Base-by-base conservation (phyloP, 2,797 vertebrate species). In the Poeciliopsis infans region DNA sequence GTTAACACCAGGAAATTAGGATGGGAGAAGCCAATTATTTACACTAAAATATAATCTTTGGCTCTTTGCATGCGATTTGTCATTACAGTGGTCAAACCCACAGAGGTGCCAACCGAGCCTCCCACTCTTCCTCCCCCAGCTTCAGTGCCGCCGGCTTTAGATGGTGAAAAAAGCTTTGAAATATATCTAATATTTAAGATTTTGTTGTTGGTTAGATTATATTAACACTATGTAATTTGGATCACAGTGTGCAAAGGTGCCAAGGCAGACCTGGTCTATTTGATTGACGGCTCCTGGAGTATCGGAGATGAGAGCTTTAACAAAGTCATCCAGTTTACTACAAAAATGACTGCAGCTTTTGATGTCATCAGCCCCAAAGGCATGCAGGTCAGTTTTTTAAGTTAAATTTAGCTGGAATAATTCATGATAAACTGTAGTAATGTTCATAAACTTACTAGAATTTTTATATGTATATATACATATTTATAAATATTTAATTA, bases 271-370 rank as follows among this genome's bases (percentile, higher is more conserved):
- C 95, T 99, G 90, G 98, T 99, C 51, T 99, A 99, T 94, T 94
- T 99, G 83, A 98, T 99, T 16, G 98, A 99, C 80, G 98, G 98
- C 51, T 99, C 98, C 55, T 99, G 98, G 98, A 99, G 98, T 95
- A 99, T 99, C 53, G 98, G 98, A 69, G 98, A 99, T 49, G 98
- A 99, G 41, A 99, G 98, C 95, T 99, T 99, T 93, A 92, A 88
- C 88, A 99, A 99, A 96, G 98, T 99, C 82, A 95, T 99, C 82
- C 97, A 99, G 93, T 99, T 99, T 91, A 97, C 99, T 88, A 98
- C 95, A 57, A 97, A 97, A 90, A 98, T 98, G 87, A 97, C 98
- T 59, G 97, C 97, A 90, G 98, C 97, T 68, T 99, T 99, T 79
- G 98, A 99, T 80, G 91, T 96, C 79, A 92, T 99, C 91, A 98